Conservation (phyloP, 2,888 invertebrate species). For the Aplocera efformata region DNA sequence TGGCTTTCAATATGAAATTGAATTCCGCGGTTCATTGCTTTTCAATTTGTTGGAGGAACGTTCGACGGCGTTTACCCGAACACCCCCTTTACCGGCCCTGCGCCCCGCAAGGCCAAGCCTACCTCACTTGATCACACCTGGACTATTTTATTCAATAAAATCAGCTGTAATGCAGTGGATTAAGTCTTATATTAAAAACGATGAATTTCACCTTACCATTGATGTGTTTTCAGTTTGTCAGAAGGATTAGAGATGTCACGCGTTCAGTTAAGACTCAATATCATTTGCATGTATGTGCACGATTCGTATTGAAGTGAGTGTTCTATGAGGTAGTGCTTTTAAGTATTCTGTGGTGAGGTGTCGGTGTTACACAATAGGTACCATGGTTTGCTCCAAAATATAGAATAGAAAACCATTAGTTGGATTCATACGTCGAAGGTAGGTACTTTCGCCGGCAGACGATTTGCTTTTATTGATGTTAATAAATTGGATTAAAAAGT, state of each 20-base stretch:
- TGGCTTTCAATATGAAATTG: conserved; percentile 85
- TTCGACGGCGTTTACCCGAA: conserved; percentile 67
- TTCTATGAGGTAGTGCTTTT: conserved; percentile 6
- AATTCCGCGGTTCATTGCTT: conserved; percentile 85
- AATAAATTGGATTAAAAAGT: too few species aligned
- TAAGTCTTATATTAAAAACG: too few species aligned
- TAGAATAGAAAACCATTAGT: conserved; percentile 23
- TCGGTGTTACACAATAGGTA: conserved; percentile 52
- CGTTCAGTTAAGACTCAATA: too few species aligned
- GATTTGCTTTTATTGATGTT: background rate
- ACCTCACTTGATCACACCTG: too few species aligned
- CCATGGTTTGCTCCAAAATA: conserved; percentile 36
- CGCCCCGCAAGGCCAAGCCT: too few species aligned
- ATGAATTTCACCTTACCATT: too few species aligned
- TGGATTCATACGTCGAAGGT: conserved; percentile 16
- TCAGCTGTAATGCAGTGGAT: too few species aligned
- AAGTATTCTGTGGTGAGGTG: conserved; percentile 38
- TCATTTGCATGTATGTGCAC: too few species aligned
- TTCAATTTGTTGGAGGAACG: conserved; percentile 80
- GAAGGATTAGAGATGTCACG: too few species aligned
- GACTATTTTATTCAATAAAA: too few species aligned
- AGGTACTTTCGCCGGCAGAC: conserved; percentile 5
- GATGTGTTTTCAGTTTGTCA: too few species aligned
- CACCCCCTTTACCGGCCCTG: conserved; percentile 32
- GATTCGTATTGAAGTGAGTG: too few species aligned